Percentiles rank a stretch among this genome's conserved stretches.
These are phyloP conservation scores for Cryptoblepharus egeriae DNA, from an alignment of 2,797 vertebrate genomes.

Conservation along the genomic window DNA sequence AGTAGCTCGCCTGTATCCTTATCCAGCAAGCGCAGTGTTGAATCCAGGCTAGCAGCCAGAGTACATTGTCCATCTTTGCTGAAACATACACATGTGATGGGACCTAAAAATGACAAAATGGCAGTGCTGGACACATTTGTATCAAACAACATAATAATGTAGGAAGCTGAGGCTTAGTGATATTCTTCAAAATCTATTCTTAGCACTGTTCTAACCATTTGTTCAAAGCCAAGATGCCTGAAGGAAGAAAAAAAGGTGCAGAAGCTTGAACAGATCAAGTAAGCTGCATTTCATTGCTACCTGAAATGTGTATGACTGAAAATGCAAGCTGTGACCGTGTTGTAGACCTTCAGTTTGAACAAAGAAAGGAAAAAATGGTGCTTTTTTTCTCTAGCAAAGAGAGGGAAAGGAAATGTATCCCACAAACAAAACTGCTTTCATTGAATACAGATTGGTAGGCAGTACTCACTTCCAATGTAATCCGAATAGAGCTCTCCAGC, in stretches of 20 bases:
- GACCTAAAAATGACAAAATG: conserved; percentile 75
- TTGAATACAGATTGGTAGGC: too few species aligned
- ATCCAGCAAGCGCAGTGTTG: conserved; percentile 88
- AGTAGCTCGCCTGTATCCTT: conserved; percentile 93
- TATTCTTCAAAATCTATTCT: neutral
- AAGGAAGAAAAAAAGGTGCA: neutral
- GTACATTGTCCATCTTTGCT: conserved; percentile 92
- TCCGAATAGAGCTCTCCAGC: conserved; percentile 88
- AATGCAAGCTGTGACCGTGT: neutral
- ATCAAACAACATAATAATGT: neutral
- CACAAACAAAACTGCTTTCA: neutral
- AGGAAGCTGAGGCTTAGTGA: neutral
- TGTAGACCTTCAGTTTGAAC: neutral
- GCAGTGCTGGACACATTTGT: neutral
- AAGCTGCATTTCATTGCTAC: neutral
- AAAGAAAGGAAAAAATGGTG: neutral
- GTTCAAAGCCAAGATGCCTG: neutral
- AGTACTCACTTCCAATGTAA: conserved; percentile 88
- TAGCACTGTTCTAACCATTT: neutral
- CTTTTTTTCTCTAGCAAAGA: neutral
- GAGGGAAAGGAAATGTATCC: neutral
- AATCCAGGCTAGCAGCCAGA: conserved; percentile 89
- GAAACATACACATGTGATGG: conserved; percentile 93
- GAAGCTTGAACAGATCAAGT: neutral
- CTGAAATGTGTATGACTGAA: neutral